Evolutionary conservation across 2,113 vertebrate species (phyloP).

Genomic region (Rallus limicola): DNA sequence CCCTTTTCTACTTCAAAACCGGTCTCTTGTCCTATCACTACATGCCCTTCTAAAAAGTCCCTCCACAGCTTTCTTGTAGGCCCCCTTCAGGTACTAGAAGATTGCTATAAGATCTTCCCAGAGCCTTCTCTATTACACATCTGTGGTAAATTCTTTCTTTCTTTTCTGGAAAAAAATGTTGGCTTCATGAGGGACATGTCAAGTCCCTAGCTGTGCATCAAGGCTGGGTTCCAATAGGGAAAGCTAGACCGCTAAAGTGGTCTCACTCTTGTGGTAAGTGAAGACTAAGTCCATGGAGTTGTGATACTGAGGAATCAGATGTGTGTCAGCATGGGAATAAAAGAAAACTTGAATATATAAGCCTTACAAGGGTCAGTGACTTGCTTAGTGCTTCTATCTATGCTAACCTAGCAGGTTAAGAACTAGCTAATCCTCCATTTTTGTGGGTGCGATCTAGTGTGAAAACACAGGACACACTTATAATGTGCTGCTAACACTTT

Average conservation of each 20-base stretch:
- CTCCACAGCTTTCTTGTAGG: no score
- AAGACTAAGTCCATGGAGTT: not conserved
- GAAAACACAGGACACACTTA: not conserved
- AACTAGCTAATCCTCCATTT: not conserved
- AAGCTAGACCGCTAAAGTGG: not conserved
- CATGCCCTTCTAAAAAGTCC: no score
- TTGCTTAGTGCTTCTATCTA: not conserved
- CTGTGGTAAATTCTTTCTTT: not conserved
- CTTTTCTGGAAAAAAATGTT: not conserved
- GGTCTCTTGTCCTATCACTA: no score
- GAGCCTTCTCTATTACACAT: no score
- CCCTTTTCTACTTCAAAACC: no score
- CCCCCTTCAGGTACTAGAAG: no score
- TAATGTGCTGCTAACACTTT: not conserved
- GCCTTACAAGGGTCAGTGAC: not conserved
- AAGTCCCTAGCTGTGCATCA: not conserved
- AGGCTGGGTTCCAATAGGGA: not conserved
- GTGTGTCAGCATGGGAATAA: not conserved
- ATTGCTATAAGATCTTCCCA: no score
- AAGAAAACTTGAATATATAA: not conserved
- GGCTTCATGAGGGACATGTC: not conserved
- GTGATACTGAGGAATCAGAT: not conserved
- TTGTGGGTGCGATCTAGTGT: not conserved
- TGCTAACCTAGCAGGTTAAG: fast-evolving
- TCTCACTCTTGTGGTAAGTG: not conserved